Conservation (phyloP, 2,888 invertebrate genomes). For the Drosophila nr. perissopoda region DNA sequence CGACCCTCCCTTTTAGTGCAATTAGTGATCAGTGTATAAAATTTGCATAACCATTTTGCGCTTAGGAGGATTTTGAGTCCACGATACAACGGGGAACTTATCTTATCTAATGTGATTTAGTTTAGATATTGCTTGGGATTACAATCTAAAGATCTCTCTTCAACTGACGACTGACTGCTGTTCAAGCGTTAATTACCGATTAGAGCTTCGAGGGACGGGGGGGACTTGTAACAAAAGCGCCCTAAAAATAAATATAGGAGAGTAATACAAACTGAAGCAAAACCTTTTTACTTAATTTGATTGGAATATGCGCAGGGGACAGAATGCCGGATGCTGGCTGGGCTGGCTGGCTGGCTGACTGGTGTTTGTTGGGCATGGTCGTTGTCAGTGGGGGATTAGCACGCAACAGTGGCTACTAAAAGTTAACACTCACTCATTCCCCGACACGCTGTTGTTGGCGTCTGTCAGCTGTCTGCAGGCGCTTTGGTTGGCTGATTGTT, state of each 20-base stretch:
- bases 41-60: conserved; percentile 6
- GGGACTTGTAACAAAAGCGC: neutral
- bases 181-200: conserved; percentile 31
- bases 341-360: conserved; percentile 1
- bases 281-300: conserved; percentile 80
- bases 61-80: neutral
- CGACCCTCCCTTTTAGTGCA: neutral
- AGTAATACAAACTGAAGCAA: conserved; percentile 25
- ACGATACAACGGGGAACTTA: neutral
- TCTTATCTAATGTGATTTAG: conserved; percentile 15
- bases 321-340: conserved; percentile 24
- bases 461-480: conserved; percentile 74
- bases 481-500: conserved; percentile 81
- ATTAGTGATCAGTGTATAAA: conserved; percentile 6
- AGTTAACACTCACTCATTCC: conserved; percentile 40
- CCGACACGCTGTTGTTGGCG: conserved; percentile 9
- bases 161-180: neutral
- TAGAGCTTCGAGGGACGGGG: neutral
- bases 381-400: conserved; percentile 62
- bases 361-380: conserved; percentile 29
- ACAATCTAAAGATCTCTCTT: neutral
- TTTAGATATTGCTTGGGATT: neutral
- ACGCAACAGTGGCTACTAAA: conserved; percentile 48
- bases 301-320: conserved; percentile 70
- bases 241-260: neutral